These are phyloP conservation scores for Perdita meconis DNA, from an alignment of 2,888 invertebrate species.

Conservation along the genomic window DNA sequence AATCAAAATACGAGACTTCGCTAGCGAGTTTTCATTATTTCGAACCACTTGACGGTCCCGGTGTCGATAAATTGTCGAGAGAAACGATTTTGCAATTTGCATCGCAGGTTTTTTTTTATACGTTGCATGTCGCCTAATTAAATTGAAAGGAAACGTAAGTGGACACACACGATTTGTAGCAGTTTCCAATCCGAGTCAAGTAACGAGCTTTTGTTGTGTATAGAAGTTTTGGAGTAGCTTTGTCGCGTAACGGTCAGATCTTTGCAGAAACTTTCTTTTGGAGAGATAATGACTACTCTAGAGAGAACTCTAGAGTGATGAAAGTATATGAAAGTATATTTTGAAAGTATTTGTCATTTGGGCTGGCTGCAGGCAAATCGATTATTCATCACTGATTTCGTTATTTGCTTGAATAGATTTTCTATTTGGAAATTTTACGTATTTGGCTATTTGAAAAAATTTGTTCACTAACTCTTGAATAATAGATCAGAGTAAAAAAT, in stretches of 20 bases:
- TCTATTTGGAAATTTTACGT: too few relatives aligned
- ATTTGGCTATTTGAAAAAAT: too few relatives aligned
- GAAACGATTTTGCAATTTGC: not conserved
- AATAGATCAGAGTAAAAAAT: too few relatives aligned
- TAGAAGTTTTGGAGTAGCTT: not conserved
- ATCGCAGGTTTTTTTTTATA: not conserved
- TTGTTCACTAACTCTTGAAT: too few relatives aligned
- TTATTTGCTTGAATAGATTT: too few relatives aligned
- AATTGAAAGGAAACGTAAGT: slow-evolving; percentile 11
- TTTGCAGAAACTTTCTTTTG: not conserved
- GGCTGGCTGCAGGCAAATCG: slow-evolving; percentile 34
- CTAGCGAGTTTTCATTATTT: slow-evolving; percentile 12
- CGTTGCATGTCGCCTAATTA: slow-evolving; percentile 35
- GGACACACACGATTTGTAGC: not conserved
- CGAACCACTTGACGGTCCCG: not conserved
- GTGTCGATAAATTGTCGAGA: not conserved
- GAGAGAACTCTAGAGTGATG: too few relatives aligned
- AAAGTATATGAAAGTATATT: slow-evolving; percentile 15
- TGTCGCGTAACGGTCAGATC: slow-evolving; percentile 3
- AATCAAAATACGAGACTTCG: slow-evolving; percentile 8
- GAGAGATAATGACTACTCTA: too few relatives aligned
- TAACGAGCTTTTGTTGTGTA: slow-evolving; percentile 6
- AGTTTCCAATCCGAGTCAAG: not conserved
- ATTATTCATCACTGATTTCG: too few relatives aligned
- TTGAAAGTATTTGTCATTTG: slow-evolving; percentile 33